These are phyloP conservation scores for Sisyra terminalis DNA, from an alignment of 2,888 invertebrate species.

Conservation along the genomic window DNA sequence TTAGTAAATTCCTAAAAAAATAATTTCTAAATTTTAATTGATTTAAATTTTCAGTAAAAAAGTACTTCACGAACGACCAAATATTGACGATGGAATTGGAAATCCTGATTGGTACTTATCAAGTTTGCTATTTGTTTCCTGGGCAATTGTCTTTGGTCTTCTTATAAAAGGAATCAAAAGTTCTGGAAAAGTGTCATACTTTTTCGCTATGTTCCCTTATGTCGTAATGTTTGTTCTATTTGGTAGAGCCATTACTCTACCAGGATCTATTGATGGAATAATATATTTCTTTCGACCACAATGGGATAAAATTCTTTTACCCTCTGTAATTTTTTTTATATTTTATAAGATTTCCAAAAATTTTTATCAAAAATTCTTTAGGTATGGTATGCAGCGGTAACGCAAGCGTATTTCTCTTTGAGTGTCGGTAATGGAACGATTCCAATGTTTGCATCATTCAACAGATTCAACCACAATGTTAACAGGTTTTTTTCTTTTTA, in stretches of 20 bases:
- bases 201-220: constrained; percentile 52
- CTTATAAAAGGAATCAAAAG: constrained; percentile 38
- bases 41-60: constrained; percentile 24
- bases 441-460: constrained; percentile 66
- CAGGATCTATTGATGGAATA: constrained; percentile 42
- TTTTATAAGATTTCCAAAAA: no score
- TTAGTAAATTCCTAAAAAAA: no score
- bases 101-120: constrained; percentile 34
- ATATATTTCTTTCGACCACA: constrained; percentile 46
- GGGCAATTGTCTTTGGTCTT: constrained; percentile 33
- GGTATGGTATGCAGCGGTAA: constrained; percentile 66
- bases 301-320: constrained; percentile 43
- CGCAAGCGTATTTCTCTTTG: constrained; percentile 64
- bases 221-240: constrained; percentile 39
- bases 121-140: constrained; percentile 32
- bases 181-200: constrained; percentile 48
- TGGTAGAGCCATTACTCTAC: constrained; percentile 38
- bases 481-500: no score
- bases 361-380: constrained; percentile 21
- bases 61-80: constrained; percentile 30
- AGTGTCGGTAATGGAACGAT: constrained; percentile 59
- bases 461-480: constrained; percentile 50
- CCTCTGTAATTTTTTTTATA: constrained; percentile 23
- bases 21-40: neutral
- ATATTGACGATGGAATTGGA: constrained; percentile 36